Evolutionary conservation across 2,797 vertebrate species (phyloP).

Genomic region (Microhierax caerulescens): DNA sequence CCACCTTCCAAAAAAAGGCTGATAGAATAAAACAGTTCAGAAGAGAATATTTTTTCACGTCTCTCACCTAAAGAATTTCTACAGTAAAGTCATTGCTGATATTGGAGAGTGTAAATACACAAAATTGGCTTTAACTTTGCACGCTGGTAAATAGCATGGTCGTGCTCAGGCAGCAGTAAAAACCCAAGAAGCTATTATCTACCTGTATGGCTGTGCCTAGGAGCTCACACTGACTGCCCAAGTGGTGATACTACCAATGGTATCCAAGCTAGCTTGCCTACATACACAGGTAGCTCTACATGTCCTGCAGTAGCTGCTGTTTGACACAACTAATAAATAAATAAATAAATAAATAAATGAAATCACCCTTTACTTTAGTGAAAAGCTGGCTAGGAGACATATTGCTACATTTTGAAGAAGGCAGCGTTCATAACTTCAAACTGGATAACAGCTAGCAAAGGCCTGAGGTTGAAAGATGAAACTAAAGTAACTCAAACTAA

Average conservation of each 20-base stretch:
- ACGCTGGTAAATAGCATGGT: neutral
- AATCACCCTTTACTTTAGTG: neutral
- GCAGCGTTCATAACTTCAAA: neutral
- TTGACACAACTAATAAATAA: neutral
- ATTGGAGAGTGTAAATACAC: neutral
- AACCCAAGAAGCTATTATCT: neutral
- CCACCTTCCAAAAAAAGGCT: neutral
- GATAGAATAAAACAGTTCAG: neutral
- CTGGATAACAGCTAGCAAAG: neutral
- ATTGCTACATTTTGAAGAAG: neutral
- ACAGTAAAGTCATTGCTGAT: neutral
- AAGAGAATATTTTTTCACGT: neutral
- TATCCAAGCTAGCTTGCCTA: neutral
- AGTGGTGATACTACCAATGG: accelerated
- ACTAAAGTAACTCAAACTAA: neutral
- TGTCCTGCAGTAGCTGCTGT: neutral
- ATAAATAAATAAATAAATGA: no score
- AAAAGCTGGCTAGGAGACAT: neutral
- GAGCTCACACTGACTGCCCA: neutral
- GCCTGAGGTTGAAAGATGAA: neutral
- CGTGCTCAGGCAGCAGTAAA: neutral
- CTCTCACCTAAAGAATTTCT: neutral
- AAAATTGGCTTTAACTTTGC: neutral
- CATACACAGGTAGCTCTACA: neutral
- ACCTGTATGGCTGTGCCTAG: neutral